Percentiles rank a stretch among this genome's conserved stretches.
Conservation (phyloP, 2,113 vertebrate species). For the Galbula dea region DNA sequence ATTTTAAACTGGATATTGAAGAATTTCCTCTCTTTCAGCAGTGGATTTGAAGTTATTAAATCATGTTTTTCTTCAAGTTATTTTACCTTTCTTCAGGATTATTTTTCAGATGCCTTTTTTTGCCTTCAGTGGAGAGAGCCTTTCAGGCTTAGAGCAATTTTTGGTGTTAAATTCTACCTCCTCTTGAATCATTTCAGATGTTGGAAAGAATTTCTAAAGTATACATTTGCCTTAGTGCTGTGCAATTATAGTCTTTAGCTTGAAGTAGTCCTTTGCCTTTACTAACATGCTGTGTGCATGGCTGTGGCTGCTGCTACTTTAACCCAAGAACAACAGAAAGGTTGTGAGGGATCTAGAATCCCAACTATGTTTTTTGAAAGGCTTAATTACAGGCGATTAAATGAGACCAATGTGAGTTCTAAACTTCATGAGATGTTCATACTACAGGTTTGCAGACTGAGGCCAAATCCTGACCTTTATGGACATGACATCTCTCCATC, state of each 20-base stretch:
- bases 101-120: background rate
- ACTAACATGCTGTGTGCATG: background rate
- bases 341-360: background rate
- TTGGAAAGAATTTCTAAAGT: conserved; percentile 48
- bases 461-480: background rate
- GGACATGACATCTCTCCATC: accelerated
- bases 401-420: background rate
- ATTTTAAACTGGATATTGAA: background rate
- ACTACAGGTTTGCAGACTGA: background rate
- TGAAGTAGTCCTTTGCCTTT: background rate
- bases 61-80: background rate
- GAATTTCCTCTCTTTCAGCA: background rate
- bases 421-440: background rate
- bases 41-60: background rate
- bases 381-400: conserved; percentile 8
- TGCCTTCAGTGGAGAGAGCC: background rate
- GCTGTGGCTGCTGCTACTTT: background rate
- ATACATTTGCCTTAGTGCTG: background rate
- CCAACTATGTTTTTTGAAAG: background rate
- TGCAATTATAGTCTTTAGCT: conserved; percentile 15
- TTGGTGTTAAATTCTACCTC: background rate
- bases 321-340: background rate
- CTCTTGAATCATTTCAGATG: background rate
- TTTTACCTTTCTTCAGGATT: background rate
- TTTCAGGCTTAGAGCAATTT: background rate